Evolutionary conservation across 1,140 invertebrate genomes (phyloP).

Genomic region (Tetramorium alpestre): DNA sequence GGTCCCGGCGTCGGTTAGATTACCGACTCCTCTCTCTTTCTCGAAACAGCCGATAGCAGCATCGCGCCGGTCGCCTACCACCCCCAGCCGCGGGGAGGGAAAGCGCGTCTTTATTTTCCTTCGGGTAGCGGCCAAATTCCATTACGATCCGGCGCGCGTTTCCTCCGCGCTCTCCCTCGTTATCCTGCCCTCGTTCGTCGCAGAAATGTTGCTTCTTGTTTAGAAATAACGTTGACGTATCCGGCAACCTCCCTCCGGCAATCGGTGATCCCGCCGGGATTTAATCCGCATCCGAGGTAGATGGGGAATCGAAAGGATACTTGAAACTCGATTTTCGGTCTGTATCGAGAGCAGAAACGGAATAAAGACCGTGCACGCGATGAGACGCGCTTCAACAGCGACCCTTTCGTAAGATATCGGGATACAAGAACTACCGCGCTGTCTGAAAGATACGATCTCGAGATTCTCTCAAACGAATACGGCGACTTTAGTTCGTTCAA

Average conservation of each 20-base stretch:
- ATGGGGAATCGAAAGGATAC: slow-evolving; percentile 40
- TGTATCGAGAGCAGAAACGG: slow-evolving; percentile 16
- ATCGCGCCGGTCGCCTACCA: neutral
- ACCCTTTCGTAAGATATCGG: slow-evolving; percentile 39
- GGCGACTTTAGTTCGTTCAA: neutral
- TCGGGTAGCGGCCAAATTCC: slow-evolving; percentile 46
- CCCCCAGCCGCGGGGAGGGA: neutral
- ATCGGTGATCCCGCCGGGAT: slow-evolving; percentile 58
- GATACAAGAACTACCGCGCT: neutral
- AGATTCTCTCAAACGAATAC: slow-evolving; percentile 14
- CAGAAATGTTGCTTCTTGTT: slow-evolving; percentile 56
- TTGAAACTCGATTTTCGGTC: slow-evolving; percentile 62
- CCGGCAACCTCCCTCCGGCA: slow-evolving; percentile 23
- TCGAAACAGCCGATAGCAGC: slow-evolving; percentile 4
- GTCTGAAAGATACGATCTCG: slow-evolving; percentile 13
- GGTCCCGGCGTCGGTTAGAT: neutral
- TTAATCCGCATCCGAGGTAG: slow-evolving; percentile 50
- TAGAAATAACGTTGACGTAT: slow-evolving; percentile 65
- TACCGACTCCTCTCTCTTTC: neutral
- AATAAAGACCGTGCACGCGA: slow-evolving; percentile 36
- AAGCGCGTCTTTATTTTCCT: slow-evolving; percentile 42
- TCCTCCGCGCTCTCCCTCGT: slow-evolving; percentile 3
- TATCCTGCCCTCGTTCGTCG: slow-evolving; percentile 10
- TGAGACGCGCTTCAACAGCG: slow-evolving; percentile 29
- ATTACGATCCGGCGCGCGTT: slow-evolving; percentile 41